Evolutionary conservation across 64 coral and sea anemone genomes (phyloP), one percentile per base, ranked within the genome.

Genomic region (Dendrophyllia cribrosa): DNA sequence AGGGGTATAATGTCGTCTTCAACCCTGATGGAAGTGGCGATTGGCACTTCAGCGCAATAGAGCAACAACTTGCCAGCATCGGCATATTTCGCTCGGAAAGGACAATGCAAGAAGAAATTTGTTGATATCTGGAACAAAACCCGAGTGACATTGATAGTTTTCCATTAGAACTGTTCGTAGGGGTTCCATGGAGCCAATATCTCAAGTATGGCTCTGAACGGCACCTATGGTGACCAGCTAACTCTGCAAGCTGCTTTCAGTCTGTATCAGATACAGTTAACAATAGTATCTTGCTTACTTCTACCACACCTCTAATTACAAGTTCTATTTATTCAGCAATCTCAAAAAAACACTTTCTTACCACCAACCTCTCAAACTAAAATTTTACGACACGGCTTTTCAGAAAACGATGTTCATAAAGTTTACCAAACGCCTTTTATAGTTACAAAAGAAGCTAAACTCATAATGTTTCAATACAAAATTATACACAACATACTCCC

Each of bases 181-280:
- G 43, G 14, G 19, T 86, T 52, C 83, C 65, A 13, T 86, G 63
- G 65, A 11, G 3, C 50, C 26, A 86, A 48, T 72, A 71, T 67
- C 14, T 86, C 25, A 66, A 11, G 48, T 43, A 66, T 86, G 59
- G 66, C 46, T 50, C 10, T 65, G 75, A 77, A 89, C 24, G 87
- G 87, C 51, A 61, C 61, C 7, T 76, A 78, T n/a, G 53, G 87
- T 43, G 87, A 89, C 58, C 87, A 89, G 58, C 62, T 89, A 44
- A 78, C 87, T 89, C 74, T 78, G 21, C 63, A 66, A 66, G 63
- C 63, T 66, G 63, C 63, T 66, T 66, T 20, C 63, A 66, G 21
- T 66, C 63, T 66, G 12, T 66, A 75, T 0, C 5, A 7, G 26
- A 59, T 88, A 59, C 86, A 75, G 17, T 17, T 75, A 13, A 43